These are phyloP conservation scores for Calycopis cecrops DNA, from an alignment of 1,140 invertebrate species.

Conservation along the genomic window DNA sequence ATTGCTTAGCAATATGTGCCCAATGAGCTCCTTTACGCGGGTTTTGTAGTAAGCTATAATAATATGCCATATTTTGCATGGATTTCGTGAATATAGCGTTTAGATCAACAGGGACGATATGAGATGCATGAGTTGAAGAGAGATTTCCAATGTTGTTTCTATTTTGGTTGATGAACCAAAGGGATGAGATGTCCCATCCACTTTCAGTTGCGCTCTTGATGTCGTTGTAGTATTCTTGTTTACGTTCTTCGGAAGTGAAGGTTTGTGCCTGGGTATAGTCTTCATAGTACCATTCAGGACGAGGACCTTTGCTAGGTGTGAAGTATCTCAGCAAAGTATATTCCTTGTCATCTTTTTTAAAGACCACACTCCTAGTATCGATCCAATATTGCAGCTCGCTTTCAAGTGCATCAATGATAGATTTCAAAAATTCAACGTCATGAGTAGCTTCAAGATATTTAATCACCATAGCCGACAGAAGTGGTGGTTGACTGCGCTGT, in stretches of 20 bases:
- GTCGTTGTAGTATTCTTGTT: constrained; percentile 31
- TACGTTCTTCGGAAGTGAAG: constrained; percentile 58
- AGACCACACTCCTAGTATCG: constrained; percentile 71
- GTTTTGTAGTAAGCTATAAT: constrained; percentile 42
- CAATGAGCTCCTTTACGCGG: constrained; percentile 37
- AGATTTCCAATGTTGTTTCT: constrained; percentile 12
- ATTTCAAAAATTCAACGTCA: constrained; percentile 79
- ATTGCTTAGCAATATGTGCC: constrained; percentile 78
- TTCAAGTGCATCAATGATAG: constrained; percentile 78
- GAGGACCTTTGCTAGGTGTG: constrained; percentile 78
- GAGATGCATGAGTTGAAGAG: neutral
- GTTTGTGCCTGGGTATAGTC: constrained; percentile 62
- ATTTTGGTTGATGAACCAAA: constrained; percentile 13
- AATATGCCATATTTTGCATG: constrained; percentile 15
- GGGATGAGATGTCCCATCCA: constrained; percentile 15
- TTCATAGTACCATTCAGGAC: constrained; percentile 87
- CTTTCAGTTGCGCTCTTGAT: constrained; percentile 14
- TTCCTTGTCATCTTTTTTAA: constrained; percentile 71
- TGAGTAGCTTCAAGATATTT: constrained; percentile 80
- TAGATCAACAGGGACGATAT: constrained; percentile 14
- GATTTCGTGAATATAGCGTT: constrained; percentile 12
- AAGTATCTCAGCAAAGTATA: constrained; percentile 77
- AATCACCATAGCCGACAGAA: constrained; percentile 87
- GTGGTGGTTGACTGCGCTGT: constrained; percentile 86
- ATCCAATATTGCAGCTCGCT: constrained; percentile 82